These are phyloP conservation scores for Crenuchus spilurus DNA, from an alignment of 2,797 vertebrate genomes.

Conservation along the genomic window DNA sequence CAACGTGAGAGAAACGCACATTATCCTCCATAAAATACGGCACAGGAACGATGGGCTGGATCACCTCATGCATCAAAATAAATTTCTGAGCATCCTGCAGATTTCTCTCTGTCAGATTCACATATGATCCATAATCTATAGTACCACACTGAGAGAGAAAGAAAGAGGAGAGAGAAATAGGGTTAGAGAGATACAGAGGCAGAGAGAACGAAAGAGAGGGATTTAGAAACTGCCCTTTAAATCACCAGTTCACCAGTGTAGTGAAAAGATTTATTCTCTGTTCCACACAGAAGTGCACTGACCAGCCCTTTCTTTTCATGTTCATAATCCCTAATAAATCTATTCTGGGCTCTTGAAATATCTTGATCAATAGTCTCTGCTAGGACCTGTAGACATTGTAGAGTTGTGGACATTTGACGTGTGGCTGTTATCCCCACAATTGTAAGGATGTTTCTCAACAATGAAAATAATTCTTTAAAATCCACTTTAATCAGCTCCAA, in stretches of 20 bases:
- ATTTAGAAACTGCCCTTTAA: neutral
- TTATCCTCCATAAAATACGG: conserved; percentile 97
- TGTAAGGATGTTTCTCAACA: too few relatives aligned
- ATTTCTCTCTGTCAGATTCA: conserved; percentile 92
- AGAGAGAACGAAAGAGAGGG: conserved; percentile 2
- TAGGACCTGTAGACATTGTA: too few relatives aligned
- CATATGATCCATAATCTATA: conserved; percentile 90
- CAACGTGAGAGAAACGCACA: conserved; percentile 91
- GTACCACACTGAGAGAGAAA: conserved; percentile 85
- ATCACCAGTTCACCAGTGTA: neutral
- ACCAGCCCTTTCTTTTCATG: too few relatives aligned
- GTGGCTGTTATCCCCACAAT: too few relatives aligned
- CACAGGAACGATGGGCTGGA: conserved; percentile 87
- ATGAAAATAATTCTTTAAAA: too few relatives aligned
- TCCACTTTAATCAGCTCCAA: too few relatives aligned
- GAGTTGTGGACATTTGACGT: too few relatives aligned
- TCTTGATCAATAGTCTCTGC: too few relatives aligned
- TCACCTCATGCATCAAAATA: conserved; percentile 94
- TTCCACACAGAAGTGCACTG: too few relatives aligned
- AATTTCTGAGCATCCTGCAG: conserved; percentile 96
- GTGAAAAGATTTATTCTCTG: neutral
- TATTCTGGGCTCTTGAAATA: too few relatives aligned
- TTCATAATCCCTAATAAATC: too few relatives aligned
- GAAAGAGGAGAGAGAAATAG: conserved; percentile 4
- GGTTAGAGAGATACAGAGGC: neutral